phyloP scores from a whole-genome alignment of 2,113 vertebrate species.

The Oreochromis aureus region DNA sequence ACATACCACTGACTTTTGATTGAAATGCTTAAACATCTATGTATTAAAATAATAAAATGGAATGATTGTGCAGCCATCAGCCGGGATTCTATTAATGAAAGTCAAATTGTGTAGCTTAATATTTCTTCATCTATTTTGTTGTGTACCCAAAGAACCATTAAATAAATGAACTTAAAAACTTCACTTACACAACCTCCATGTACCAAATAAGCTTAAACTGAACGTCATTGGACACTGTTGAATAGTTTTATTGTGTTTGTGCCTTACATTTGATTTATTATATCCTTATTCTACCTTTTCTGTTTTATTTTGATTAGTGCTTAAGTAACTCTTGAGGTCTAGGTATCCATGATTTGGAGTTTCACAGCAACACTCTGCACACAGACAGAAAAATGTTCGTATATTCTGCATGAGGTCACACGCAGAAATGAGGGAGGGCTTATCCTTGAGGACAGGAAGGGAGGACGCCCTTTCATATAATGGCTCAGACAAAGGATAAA shows the following conservation, averaged over 20 bases:
- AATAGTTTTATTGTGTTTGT: neutral
- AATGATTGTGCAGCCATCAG: neutral
- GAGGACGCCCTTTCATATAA: neutral
- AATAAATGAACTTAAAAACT: neutral
- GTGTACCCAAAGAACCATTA: neutral
- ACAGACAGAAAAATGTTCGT: neutral
- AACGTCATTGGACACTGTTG: neutral
- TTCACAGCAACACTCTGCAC: neutral
- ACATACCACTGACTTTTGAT: neutral
- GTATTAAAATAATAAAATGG: neutral
- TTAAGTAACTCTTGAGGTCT: neutral
- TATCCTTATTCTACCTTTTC: neutral
- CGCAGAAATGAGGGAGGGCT: neutral
- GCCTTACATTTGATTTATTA: neutral
- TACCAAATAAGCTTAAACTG: neutral
- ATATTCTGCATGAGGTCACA: neutral
- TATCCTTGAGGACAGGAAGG: neutral
- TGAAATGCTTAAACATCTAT: neutral
- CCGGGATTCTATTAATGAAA: neutral
- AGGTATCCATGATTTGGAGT: neutral
- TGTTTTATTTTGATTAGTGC: neutral
- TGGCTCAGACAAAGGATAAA: slow-evolving; percentile 6
- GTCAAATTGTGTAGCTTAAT: neutral
- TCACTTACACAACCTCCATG: neutral
- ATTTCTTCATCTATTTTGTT: neutral